phyloP scores from a whole-genome alignment of 92 coral and sea anemone genomes.

The Siderastrea siderea region DNA sequence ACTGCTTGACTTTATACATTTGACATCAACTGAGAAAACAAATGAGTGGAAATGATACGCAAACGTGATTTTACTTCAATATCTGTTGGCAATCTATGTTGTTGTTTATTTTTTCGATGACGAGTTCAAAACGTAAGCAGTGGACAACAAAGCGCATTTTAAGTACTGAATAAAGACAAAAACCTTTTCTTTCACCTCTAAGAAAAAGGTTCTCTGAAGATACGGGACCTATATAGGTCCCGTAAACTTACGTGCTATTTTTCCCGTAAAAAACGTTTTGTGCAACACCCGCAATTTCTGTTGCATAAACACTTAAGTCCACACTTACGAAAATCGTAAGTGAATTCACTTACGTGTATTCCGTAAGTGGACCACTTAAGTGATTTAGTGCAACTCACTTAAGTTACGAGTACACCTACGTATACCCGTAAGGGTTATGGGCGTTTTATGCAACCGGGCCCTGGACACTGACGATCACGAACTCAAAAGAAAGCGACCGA shows the following conservation, averaged over 20 bases:
- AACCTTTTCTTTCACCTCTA: neutral
- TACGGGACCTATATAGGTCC: conserved; percentile 11
- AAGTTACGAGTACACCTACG: neutral
- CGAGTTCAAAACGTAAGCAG: neutral
- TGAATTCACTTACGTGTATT: conserved; percentile 5
- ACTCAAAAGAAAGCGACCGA: no score
- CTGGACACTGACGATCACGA: neutral
- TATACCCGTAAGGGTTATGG: neutral
- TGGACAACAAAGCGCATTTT: neutral
- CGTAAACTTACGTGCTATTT: neutral
- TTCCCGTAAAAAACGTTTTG: neutral
- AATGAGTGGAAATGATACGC: neutral
- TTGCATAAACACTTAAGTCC: conserved; percentile 18
- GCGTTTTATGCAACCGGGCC: neutral
- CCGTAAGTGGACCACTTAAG: neutral
- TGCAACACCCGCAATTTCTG: conserved; percentile 13
- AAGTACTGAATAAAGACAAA: neutral
- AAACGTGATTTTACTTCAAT: neutral
- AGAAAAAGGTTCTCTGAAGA: neutral
- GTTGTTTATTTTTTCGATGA: neutral
- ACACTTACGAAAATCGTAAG: conserved; percentile 16
- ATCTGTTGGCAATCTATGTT: neutral
- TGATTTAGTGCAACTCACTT: neutral
- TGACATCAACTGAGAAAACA: neutral
- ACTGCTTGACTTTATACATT: no score